A percentile compares a stretch with the other conserved stretches of the same genome.
phyloP scores from a whole-genome alignment of 2,888 invertebrate genomes.

The Cerceris ruficornis region DNA sequence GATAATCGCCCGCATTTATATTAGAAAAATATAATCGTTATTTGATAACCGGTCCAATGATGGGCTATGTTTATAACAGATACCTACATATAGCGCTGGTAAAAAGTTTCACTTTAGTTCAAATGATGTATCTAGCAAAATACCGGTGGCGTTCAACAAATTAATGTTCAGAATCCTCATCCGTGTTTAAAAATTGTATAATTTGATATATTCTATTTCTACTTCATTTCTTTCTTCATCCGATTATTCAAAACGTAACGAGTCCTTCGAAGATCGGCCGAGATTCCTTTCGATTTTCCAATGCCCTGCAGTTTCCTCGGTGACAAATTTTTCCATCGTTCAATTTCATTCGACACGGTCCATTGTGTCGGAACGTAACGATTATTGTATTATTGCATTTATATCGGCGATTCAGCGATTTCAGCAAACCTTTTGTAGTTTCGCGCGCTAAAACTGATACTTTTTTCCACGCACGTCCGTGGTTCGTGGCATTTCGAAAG shows the following conservation, averaged over 20 bases:
- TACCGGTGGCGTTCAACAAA: too few relatives aligned
- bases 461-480: constrained; percentile 57
- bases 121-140: too few relatives aligned
- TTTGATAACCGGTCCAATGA: too few relatives aligned
- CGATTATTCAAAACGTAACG: not conserved
- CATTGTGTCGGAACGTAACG: not conserved
- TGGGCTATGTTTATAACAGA: too few relatives aligned
- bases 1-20: too few relatives aligned
- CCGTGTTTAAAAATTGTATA: too few relatives aligned
- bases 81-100: too few relatives aligned
- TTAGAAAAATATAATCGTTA: too few relatives aligned
- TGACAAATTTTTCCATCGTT: constrained; percentile 1
- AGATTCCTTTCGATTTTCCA: not conserved
- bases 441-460: constrained; percentile 39
- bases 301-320: not conserved
- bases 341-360: not conserved
- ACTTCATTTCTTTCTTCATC: not conserved
- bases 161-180: too few relatives aligned
- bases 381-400: constrained; percentile 19
- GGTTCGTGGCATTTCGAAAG: constrained; percentile 59
- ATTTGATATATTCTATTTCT: not conserved
- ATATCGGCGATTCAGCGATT: constrained; percentile 42
- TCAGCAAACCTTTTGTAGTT: constrained; percentile 35
- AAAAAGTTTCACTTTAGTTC: too few relatives aligned
- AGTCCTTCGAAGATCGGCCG: not conserved